Base-by-base conservation (phyloP, 1,140 invertebrate species). In the Zaprionus davidi region DNA sequence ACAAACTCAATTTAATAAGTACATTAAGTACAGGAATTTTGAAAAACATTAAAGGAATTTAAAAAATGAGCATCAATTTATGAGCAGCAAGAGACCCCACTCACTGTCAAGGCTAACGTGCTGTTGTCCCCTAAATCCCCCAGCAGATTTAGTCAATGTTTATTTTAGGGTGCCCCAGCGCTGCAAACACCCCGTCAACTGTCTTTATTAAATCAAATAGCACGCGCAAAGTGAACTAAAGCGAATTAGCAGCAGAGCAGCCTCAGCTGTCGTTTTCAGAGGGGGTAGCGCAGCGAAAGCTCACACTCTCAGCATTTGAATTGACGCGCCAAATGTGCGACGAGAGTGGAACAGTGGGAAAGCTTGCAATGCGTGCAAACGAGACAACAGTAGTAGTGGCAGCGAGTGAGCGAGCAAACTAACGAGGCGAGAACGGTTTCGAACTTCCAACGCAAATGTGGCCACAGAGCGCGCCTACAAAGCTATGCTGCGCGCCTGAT, bases 401-500 rank as follows among this genome's bases (percentile, higher is more conserved):
- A 11, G 15, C 51, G 13, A 24, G 22, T 20, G n/a, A 20, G 9
- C 57, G 2, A 15, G n/a, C 26, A 12, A 15, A 51, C 46, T 26
- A 56, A 63, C 44, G 41, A 28, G 24, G 56, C 62, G 53, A 69
- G 31, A 68, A 56, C 66, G 58, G 24, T 59, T 58, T 62, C 36
- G 31, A 55, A 78, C 62, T 79, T 79, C 67, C 65, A 79, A 78
- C 49, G 58, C 20, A n/a, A 68, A 20, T 67, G 71, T 58, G 67
- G 31, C 44, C 49, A 17, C 66, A 36, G 56, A 22, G 26, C 26
- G 11, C 60, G 11, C 60, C 58, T 53, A 22, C 58, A 56, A 46
- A 22, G 31, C 31, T 41, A 4, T 15, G 22, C 79, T 92, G 91
- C 24, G 57, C 59, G 73, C 91, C 90, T 92, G 81, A 57, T 91